A percentile compares a stretch with the other conserved stretches of the same genome.
These are phyloP conservation scores for Ellobium chinense DNA, from an alignment of 2,888 invertebrate species.

Conservation along the genomic window DNA sequence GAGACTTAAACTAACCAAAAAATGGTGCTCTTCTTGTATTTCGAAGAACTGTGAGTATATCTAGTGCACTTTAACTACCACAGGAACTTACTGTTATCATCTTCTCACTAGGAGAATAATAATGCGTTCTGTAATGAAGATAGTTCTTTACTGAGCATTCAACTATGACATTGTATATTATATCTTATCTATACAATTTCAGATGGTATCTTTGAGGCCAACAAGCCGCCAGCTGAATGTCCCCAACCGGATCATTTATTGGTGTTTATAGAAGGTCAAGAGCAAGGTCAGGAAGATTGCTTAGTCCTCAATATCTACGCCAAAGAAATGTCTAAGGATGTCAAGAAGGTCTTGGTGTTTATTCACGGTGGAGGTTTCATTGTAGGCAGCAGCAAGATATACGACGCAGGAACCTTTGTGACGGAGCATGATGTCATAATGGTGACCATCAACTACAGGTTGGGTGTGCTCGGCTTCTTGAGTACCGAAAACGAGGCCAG, in stretches of 20 bases:
- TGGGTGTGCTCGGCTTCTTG: slow-evolving; percentile 94
- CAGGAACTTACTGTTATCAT: no score
- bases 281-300: slow-evolving; percentile 2
- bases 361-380: slow-evolving; percentile 1
- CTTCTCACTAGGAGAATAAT: no score
- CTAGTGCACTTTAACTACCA: no score
- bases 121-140: no score
- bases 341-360: background rate
- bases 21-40: no score
- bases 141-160: no score
- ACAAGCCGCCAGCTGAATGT: background rate
- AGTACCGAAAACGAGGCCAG: slow-evolving; percentile 80
- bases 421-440: slow-evolving; percentile 77
- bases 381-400: background rate
- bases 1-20: no score
- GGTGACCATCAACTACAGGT: slow-evolving; percentile 95
- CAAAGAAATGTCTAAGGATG: background rate
- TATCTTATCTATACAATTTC: no score
- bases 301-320: slow-evolving; percentile 5
- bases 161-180: no score
- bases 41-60: no score
- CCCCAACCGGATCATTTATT: background rate
- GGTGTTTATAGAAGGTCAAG: background rate
- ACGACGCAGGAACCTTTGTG: background rate
- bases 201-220: no score